Base-by-base conservation (phyloP, 2,888 invertebrate species). In the Eretmocerus hayati region DNA sequence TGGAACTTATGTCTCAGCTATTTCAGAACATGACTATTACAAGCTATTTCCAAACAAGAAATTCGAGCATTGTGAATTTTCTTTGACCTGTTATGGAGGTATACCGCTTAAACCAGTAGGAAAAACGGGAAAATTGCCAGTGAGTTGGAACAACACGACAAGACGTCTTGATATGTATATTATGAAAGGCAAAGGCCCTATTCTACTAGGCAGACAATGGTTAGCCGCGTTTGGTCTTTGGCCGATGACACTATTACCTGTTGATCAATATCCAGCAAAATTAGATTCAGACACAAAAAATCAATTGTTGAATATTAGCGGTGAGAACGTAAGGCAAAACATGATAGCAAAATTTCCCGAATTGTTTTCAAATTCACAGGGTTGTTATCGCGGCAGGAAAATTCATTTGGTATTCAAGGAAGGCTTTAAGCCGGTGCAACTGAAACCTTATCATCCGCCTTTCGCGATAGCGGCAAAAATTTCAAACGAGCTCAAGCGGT, bases 361-460 rank as follows among this genome's bases (percentile, higher is more conserved):
- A 31, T 32, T 45, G 33, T 58, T 46, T 22, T 23, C 46, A 16
- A 30, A 45, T n/a, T 31, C 38, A 36, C 21, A 40, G 50, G 48
- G 44, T 18, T 52, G 52, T 39, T 44, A 54, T 42, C 46, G 19
- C n/a, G 44, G 46, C 19, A 42, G 41, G 30, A 55, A 53, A 38
- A 53, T 58, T 15, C 42, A 52, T 15, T 45, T 59, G 35, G 49
- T 53, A n/a, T 43, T 57, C 4, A 57, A 58, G 46, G 39, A 54
- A 23, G 42, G 53, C 26, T 47, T 42, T 11, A 38, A 39, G 15
- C 57, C 57, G 15, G 52, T 23, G 35, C 58, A 54, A 46, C 19
- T 58, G 18, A 60, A 57, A 48, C 55, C 59, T 11, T 40, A 56
- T 20, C 54, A 52, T 21, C 54, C 57, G 19, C 54, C 59, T 1